Percentiles rank a stretch among this genome's conserved stretches.
These are phyloP conservation scores for Cyclophora albipunctata DNA, from an alignment of 2,888 invertebrate species.

Conservation along the genomic window DNA sequence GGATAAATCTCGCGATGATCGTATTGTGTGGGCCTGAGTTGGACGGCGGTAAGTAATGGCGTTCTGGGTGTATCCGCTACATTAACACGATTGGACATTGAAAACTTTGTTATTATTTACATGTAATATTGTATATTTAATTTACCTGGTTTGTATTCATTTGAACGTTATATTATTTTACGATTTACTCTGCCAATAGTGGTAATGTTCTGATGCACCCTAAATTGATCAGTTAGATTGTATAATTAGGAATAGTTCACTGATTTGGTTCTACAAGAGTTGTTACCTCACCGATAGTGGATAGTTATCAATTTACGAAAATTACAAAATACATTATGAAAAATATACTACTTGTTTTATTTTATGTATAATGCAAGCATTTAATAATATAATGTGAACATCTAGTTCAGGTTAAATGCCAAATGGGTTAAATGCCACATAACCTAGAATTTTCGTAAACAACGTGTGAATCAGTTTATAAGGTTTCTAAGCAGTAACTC, in stretches of 20 bases:
- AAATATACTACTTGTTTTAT: slow-evolving; percentile 21
- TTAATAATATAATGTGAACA: no score
- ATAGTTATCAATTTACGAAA: slow-evolving; percentile 69
- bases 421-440: no score
- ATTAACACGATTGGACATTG: slow-evolving; percentile 10
- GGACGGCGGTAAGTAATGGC: slow-evolving; percentile 36
- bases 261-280: slow-evolving; percentile 62
- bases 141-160: slow-evolving; percentile 1
- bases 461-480: no score
- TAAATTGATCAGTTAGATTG: slow-evolving; percentile 54
- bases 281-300: slow-evolving; percentile 73
- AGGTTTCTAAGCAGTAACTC: no score
- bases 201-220: slow-evolving; percentile 45
- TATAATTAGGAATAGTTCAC: slow-evolving; percentile 58
- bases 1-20: slow-evolving; percentile 4
- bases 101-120: slow-evolving; percentile 3
- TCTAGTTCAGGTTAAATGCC: no score
- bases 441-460: no score
- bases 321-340: slow-evolving; percentile 65
- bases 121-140: background rate
- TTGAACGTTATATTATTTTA: background rate
- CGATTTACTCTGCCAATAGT: slow-evolving; percentile 3
- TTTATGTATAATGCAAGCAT: slow-evolving; percentile 1
- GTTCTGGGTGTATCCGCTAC: slow-evolving; percentile 38
- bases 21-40: slow-evolving; percentile 24